Evolutionary conservation across 92 coral and sea anemone species (phyloP).

Genomic region (Nematostella vectensis): DNA sequence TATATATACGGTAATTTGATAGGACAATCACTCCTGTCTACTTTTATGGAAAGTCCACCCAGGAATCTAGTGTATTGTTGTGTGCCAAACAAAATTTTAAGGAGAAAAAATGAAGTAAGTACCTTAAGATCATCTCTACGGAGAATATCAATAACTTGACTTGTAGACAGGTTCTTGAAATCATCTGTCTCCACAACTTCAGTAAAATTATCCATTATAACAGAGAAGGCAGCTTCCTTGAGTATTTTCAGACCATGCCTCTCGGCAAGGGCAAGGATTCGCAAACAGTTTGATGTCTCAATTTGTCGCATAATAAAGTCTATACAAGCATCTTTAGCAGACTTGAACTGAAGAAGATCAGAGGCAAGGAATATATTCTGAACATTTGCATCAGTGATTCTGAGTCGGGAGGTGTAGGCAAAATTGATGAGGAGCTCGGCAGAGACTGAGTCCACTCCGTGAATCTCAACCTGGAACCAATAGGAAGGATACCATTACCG

Average conservation of each 20-base stretch:
- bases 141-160: slow-evolving; percentile 56
- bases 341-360: slow-evolving; percentile 79
- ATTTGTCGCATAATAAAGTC: slow-evolving; percentile 83
- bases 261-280: slow-evolving; percentile 82
- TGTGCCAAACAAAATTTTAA: too few relatives aligned
- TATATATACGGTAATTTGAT: too few relatives aligned
- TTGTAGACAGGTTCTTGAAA: slow-evolving; percentile 50
- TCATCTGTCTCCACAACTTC: slow-evolving; percentile 72
- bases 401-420: slow-evolving; percentile 81
- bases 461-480: slow-evolving; percentile 70
- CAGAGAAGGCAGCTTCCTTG: slow-evolving; percentile 63
- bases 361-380: slow-evolving; percentile 82
- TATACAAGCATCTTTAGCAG: slow-evolving; percentile 77
- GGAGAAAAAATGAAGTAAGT: too few relatives aligned
- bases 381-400: slow-evolving; percentile 77
- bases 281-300: slow-evolving; percentile 76
- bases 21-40: too few relatives aligned
- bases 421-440: slow-evolving; percentile 61
- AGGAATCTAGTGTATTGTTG: too few relatives aligned
- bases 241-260: slow-evolving; percentile 64
- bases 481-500: neutral
- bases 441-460: slow-evolving; percentile 73
- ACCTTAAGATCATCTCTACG: slow-evolving; percentile 64
- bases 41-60: too few relatives aligned
- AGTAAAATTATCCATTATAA: slow-evolving; percentile 52